A percentile compares a stretch with the other conserved stretches of the same genome.
Conservation (phyloP, 2,797 vertebrate species). For the Ambastaia sidthimunki region DNA sequence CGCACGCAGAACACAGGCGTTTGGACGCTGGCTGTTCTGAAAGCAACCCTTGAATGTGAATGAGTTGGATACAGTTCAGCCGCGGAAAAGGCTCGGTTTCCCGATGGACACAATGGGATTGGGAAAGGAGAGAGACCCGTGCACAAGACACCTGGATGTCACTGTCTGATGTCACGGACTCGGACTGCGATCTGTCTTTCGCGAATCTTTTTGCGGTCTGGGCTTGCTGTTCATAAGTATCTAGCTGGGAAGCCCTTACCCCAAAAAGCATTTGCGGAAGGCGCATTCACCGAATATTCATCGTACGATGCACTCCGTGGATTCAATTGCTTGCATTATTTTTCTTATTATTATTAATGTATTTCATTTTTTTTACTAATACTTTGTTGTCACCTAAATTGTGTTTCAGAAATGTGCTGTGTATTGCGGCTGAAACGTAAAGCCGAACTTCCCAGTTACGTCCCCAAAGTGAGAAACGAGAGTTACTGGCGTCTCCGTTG, state of each 20-base stretch:
- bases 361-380: slow-evolving; percentile 58
- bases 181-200: slow-evolving; percentile 79
- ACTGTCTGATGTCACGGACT: slow-evolving; percentile 67
- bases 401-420: slow-evolving; percentile 33
- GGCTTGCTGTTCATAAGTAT: slow-evolving; percentile 93
- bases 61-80: slow-evolving; percentile 71
- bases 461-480: slow-evolving; percentile 56
- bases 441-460: slow-evolving; percentile 48
- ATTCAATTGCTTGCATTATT: slow-evolving; percentile 58
- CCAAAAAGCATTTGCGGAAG: slow-evolving; percentile 99
- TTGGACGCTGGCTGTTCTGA: slow-evolving; percentile 67
- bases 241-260: slow-evolving; percentile 99
- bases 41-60: slow-evolving; percentile 62
- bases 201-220: slow-evolving; percentile 94
- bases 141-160: slow-evolving; percentile 66
- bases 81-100: slow-evolving; percentile 68
- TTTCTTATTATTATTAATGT: slow-evolving; percentile 45
- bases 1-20: slow-evolving; percentile 73
- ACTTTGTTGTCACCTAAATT: slow-evolving; percentile 18
- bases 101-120: slow-evolving; percentile 72
- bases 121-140: slow-evolving; percentile 65
- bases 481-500: slow-evolving; percentile 44
- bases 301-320: slow-evolving; percentile 68
- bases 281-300: slow-evolving; percentile 84
- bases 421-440: slow-evolving; percentile 46